These are phyloP conservation scores for Myripristis murdjan DNA, from an alignment of 2,797 vertebrate genomes.

Conservation along the genomic window DNA sequence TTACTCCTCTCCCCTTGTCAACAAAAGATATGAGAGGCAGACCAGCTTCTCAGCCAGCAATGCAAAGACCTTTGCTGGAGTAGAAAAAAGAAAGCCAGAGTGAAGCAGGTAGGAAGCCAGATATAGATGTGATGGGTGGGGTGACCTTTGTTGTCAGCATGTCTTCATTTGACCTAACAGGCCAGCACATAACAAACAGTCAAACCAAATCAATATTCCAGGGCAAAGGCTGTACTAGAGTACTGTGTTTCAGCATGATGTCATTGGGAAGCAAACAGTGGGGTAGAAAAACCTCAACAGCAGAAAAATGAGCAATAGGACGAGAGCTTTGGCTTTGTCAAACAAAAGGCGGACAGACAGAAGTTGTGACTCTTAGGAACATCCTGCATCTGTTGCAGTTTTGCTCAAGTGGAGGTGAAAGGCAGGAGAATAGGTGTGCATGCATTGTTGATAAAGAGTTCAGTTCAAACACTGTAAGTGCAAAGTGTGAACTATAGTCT, in stretches of 20 bases:
- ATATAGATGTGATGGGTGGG: slow-evolving; percentile 36
- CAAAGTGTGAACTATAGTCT: neutral
- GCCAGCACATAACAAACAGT: neutral
- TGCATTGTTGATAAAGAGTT: neutral
- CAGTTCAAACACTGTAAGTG: too few relatives aligned
- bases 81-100: neutral
- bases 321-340: too few relatives aligned
- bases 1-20: neutral
- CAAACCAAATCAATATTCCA: neutral
- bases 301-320: neutral
- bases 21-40: slow-evolving; percentile 1
- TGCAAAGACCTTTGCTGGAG: neutral
- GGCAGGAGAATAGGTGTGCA: neutral
- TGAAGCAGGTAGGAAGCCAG: slow-evolving; percentile 12
- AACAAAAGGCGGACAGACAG: neutral
- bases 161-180: neutral
- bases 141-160: slow-evolving; percentile 19
- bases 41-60: neutral
- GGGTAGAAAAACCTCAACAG: neutral
- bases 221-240: neutral
- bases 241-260: neutral
- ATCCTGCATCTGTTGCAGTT: neutral
- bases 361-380: neutral
- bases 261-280: neutral
- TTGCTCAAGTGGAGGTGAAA: slow-evolving; percentile 3